Evolutionary conservation across 2,797 vertebrate species (phyloP).

Genomic region (Chrysocyon brachyurus): DNA sequence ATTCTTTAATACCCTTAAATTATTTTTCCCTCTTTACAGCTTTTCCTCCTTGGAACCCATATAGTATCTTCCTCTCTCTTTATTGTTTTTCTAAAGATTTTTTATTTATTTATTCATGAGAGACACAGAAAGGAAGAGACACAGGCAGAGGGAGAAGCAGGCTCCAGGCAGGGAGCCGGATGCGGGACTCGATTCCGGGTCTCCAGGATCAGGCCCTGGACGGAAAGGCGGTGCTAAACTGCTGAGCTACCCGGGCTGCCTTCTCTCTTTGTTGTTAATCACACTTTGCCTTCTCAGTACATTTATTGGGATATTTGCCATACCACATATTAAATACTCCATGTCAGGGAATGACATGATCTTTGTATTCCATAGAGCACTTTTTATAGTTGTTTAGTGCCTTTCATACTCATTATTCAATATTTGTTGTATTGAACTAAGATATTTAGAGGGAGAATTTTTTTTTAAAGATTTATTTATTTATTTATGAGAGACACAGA

Average conservation of each 20-base stretch:
- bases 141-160: no score
- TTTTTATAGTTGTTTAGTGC: not conserved
- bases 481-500: no score
- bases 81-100: not conserved
- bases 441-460: constrained; percentile 4
- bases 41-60: not conserved
- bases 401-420: not conserved
- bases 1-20: not conserved
- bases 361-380: not conserved
- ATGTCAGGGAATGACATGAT: not conserved
- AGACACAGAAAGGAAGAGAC: no score
- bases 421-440: constrained; percentile 16
- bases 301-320: not conserved
- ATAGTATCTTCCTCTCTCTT: not conserved
- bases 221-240: no score
- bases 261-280: not conserved
- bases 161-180: no score
- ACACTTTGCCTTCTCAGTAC: not conserved
- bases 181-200: no score
- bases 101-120: no score
- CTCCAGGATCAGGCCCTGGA: no score
- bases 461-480: no score
- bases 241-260: no score
- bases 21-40: not conserved
- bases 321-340: not conserved